These are phyloP conservation scores for Heteropelma amictum DNA, from an alignment of 2,888 invertebrate genomes.

Conservation along the genomic window DNA sequence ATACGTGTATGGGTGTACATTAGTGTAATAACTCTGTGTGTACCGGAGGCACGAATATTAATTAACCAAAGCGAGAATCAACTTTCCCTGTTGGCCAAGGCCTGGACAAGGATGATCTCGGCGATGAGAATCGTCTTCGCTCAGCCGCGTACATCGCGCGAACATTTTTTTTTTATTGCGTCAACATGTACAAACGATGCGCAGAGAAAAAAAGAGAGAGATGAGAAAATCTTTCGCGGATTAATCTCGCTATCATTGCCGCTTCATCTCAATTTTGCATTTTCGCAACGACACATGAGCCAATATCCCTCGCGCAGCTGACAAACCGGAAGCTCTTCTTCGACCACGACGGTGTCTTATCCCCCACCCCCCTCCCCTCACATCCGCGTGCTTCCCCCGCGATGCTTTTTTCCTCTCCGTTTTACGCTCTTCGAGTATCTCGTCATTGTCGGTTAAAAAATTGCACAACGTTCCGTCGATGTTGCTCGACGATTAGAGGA, in stretches of 20 bases:
- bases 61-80: constrained; percentile 59
- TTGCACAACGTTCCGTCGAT: too few species aligned
- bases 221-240: constrained; percentile 1
- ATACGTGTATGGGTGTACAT: too few species aligned
- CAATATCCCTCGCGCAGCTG: not conserved
- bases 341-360: not conserved
- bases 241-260: constrained; percentile 21
- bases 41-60: constrained; percentile 50
- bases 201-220: not conserved
- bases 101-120: constrained; percentile 51
- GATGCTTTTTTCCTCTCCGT: not conserved
- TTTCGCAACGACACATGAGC: constrained; percentile 39
- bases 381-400: not conserved
- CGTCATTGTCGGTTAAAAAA: too few species aligned
- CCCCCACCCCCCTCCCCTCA: not conserved
- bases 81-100: constrained; percentile 61
- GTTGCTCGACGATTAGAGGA: too few species aligned
- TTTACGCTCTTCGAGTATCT: too few species aligned
- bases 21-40: constrained; percentile 18
- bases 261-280: constrained; percentile 3
- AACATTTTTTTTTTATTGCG: not conserved
- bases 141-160: constrained; percentile 17
- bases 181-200: not conserved
- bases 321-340: constrained; percentile 25
- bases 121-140: constrained; percentile 37